phyloP scores from a whole-genome alignment of 2,113 vertebrate genomes.

The Natator depressus region DNA sequence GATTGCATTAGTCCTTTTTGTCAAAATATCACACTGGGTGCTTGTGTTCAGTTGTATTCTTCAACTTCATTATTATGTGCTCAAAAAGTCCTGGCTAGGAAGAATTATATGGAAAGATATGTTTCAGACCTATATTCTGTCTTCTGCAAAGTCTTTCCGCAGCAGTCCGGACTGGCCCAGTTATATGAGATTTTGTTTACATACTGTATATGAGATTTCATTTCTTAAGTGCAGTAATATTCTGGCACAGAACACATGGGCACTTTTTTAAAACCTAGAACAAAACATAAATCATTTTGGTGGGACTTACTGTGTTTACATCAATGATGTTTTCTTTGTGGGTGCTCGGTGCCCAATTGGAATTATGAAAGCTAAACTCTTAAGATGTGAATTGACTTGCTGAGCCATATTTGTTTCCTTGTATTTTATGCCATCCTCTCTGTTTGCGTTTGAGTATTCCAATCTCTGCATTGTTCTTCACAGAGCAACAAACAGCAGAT shows the following conservation, averaged over 20 bases:
- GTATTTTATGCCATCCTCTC: neutral
- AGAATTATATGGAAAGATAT: neutral
- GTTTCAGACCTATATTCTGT: neutral
- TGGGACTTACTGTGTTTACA: neutral
- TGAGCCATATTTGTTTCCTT: neutral
- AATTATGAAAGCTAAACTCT: neutral
- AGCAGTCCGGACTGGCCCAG: neutral
- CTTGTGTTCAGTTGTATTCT: neutral
- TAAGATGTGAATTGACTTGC: neutral
- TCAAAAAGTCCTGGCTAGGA: neutral
- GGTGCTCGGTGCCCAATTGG: neutral
- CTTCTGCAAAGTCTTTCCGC: neutral
- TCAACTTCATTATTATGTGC: rapidly evolving
- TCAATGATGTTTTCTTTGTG: neutral
- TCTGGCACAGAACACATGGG: neutral
- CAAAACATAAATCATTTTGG: neutral
- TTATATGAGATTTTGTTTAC: neutral
- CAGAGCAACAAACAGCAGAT: neutral
- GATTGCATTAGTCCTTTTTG: neutral
- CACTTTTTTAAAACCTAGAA: neutral
- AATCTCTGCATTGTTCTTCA: neutral
- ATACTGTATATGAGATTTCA: neutral
- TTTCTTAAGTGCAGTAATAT: neutral
- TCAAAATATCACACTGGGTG: neutral
- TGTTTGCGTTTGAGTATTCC: neutral